These are phyloP conservation scores for Copidosoma floridanum DNA, from an alignment of 1,140 invertebrate species.

Conservation along the genomic window DNA sequence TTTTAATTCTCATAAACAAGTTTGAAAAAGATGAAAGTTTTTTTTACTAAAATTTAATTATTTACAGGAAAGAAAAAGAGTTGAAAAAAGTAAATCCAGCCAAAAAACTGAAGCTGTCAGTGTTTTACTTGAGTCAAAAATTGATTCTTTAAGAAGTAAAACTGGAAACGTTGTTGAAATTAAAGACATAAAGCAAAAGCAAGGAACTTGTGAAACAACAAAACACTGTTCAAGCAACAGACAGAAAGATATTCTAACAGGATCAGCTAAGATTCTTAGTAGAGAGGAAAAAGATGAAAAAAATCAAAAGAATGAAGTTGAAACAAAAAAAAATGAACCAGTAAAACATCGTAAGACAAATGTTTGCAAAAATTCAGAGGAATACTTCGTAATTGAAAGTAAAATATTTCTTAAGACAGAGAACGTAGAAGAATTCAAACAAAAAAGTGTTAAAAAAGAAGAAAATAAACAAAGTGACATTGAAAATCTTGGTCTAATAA, in stretches of 20 bases:
- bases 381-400: neutral
- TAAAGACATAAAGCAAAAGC: neutral
- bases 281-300: neutral
- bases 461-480: neutral
- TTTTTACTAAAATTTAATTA: too few species aligned
- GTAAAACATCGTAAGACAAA: neutral
- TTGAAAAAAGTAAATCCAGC: neutral
- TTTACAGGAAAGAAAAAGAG: neutral
- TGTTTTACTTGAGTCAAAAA: neutral
- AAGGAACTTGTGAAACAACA: neutral
- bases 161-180: neutral
- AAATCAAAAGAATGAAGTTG: neutral
- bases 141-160: neutral
- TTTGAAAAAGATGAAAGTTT: too few species aligned
- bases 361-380: neutral
- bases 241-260: neutral
- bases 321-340: neutral
- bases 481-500: neutral
- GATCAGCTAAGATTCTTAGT: neutral
- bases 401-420: slow-evolving; percentile 7
- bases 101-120: neutral
- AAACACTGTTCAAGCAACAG: neutral
- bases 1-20: too few species aligned
- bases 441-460: too few species aligned
- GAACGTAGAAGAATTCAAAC: slow-evolving; percentile 22